Conservation (phyloP, 2,797 vertebrate genomes). For the Hemitrygon akajei region DNA sequence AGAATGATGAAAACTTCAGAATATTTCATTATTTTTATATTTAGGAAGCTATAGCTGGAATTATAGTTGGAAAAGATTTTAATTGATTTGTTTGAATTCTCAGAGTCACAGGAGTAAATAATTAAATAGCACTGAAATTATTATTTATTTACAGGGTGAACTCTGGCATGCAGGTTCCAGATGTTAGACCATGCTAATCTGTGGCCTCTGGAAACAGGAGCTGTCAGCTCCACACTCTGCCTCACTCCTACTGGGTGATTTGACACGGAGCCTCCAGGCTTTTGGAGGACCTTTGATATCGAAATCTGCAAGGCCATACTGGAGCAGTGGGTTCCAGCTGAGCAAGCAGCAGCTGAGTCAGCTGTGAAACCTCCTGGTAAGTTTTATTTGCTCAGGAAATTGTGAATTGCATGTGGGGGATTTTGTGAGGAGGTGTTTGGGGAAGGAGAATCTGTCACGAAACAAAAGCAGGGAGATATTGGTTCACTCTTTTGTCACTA, state of each 20-base stretch:
- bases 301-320: constrained; percentile 30
- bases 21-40: background rate
- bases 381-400: constrained; percentile 47
- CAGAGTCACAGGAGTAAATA: background rate
- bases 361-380: constrained; percentile 38
- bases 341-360: constrained; percentile 34
- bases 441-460: constrained; percentile 45
- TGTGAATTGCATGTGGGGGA: constrained; percentile 39
- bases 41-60: background rate
- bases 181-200: constrained; percentile 39
- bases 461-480: constrained; percentile 41
- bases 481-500: constrained; percentile 38
- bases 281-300: constrained; percentile 38
- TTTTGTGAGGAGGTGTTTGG: constrained; percentile 13
- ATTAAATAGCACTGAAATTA: constrained; percentile 6
- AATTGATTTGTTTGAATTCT: background rate
- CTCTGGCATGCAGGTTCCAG: constrained; percentile 38
- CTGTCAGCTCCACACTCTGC: constrained; percentile 40
- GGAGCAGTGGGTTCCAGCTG: constrained; percentile 23
- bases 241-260: constrained; percentile 40
- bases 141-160: background rate
- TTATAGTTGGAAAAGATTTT: background rate
- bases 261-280: constrained; percentile 34
- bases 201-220: constrained; percentile 31
- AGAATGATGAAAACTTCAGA: background rate